Percentiles rank a stretch among this genome's conserved stretches.
These are phyloP conservation scores for Spondyliosoma cantharus DNA, from an alignment of 2,797 vertebrate species.

Conservation along the genomic window DNA sequence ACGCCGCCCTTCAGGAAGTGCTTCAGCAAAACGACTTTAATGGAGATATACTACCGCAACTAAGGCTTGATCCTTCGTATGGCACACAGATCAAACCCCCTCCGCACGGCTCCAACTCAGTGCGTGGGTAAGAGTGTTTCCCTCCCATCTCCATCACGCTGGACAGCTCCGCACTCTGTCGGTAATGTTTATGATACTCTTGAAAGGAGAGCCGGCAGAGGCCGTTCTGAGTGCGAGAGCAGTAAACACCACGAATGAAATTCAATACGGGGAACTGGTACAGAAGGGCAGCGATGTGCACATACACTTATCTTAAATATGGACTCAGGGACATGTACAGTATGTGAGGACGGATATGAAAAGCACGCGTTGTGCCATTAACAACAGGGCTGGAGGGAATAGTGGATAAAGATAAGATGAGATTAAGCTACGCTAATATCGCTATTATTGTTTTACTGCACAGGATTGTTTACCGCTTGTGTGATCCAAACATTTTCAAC, in stretches of 20 bases:
- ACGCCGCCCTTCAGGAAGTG: conserved; percentile 36
- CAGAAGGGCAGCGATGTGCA: conserved; percentile 13
- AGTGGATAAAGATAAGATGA: too few relatives aligned
- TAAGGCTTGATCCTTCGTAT: conserved; percentile 50
- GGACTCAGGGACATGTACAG: background rate
- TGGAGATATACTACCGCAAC: conserved; percentile 68
- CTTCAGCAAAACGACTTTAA: conserved; percentile 57
- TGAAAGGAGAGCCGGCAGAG: conserved; percentile 49
- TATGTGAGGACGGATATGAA: background rate
- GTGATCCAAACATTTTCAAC: too few relatives aligned
- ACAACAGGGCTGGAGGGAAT: background rate
- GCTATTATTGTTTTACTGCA: too few relatives aligned
- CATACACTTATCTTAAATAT: conserved; percentile 21
- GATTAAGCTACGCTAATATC: too few relatives aligned
- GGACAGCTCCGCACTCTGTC: conserved; percentile 45
- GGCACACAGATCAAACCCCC: conserved; percentile 52
- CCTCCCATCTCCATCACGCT: conserved; percentile 61
- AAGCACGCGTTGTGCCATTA: background rate
- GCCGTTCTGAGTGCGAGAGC: conserved; percentile 30
- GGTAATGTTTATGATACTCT: conserved; percentile 62
- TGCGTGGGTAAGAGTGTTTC: conserved; percentile 38
- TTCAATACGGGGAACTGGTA: conserved; percentile 28
- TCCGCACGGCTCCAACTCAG: conserved; percentile 15
- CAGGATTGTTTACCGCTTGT: too few relatives aligned
- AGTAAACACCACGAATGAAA: conserved; percentile 61